Evolutionary conservation across 2,888 invertebrate genomes (phyloP).

Genomic region (Ceramica pisi): DNA sequence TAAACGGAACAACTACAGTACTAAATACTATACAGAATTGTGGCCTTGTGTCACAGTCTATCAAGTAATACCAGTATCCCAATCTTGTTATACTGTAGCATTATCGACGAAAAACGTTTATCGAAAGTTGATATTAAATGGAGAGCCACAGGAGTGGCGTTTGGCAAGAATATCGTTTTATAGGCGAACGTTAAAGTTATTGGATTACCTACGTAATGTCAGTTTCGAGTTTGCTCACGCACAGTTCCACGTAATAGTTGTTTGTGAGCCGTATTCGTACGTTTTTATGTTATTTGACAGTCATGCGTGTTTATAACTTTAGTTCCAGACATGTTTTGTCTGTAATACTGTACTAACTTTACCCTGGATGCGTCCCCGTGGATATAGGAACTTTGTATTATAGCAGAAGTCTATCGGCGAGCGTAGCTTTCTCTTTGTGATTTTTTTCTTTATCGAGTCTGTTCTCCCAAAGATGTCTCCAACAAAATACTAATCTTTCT

Average conservation of each 20-base stretch:
- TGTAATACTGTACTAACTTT: not conserved
- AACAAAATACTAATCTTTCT: no score
- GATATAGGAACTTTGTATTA: no score
- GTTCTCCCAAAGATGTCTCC: no score
- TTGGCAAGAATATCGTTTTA: slow-evolving; percentile 25
- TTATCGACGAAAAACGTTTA: slow-evolving; percentile 22
- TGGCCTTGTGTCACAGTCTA: slow-evolving; percentile 2
- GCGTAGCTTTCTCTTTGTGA: no score
- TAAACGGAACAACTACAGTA: not conserved
- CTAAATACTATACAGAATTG: slow-evolving; percentile 6
- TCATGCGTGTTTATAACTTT: not conserved
- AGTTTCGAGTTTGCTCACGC: slow-evolving; percentile 4
- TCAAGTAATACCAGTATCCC: slow-evolving; percentile 2
- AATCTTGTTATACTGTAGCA: slow-evolving; percentile 23
- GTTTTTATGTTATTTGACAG: not conserved
- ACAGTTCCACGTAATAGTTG: not conserved
- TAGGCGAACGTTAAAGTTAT: slow-evolving; percentile 11
- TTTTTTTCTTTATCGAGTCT: no score
- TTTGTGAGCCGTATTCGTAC: not conserved
- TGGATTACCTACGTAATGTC: slow-evolving; percentile 8
- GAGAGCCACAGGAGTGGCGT: slow-evolving; percentile 12
- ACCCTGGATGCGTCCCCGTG: no score
- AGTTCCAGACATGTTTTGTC: not conserved
- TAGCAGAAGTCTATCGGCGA: no score
- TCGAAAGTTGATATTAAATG: slow-evolving; percentile 22